These are phyloP conservation scores for Crambe crambe DNA, from an alignment of 37 sponge, comb jelly and placozoan genomes.

Conservation along the genomic window DNA sequence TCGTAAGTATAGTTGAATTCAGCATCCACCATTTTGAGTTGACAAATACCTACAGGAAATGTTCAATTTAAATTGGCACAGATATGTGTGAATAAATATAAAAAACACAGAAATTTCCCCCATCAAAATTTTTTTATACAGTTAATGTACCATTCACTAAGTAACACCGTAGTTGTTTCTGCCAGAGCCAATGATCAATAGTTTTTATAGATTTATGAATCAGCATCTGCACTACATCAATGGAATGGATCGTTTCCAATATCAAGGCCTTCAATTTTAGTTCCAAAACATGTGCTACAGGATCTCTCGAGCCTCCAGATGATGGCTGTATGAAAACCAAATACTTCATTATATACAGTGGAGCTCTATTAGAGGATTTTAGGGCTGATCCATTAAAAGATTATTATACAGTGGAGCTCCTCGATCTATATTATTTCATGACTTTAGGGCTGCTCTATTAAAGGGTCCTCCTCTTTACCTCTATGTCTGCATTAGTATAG, in stretches of 20 bases:
- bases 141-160: slow-evolving; percentile 44
- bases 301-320: background rate
- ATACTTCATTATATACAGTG: background rate
- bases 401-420: no score
- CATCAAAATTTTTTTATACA: no score
- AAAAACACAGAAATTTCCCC: no score
- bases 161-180: slow-evolving; percentile 95
- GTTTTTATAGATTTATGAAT: slow-evolving; percentile 16
- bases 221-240: slow-evolving; percentile 79
- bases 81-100: background rate
- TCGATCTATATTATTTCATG: no score
- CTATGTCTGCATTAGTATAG: slow-evolving; percentile 77
- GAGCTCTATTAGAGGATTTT: no score
- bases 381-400: background rate
- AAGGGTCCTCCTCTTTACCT: slow-evolving; percentile 12
- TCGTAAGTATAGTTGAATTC: slow-evolving; percentile 95
- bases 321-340: slow-evolving; percentile 3
- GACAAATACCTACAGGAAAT: slow-evolving; percentile 30
- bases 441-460: no score
- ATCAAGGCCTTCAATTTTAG: slow-evolving; percentile 91
- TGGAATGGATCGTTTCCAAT: slow-evolving; percentile 91
- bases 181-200: slow-evolving; percentile 91
- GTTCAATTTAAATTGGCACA: background rate
- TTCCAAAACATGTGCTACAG: slow-evolving; percentile 51
- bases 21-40: slow-evolving; percentile 93